These are phyloP conservation scores for Ellobium chinense DNA, from an alignment of 2,888 invertebrate genomes.

Conservation along the genomic window DNA sequence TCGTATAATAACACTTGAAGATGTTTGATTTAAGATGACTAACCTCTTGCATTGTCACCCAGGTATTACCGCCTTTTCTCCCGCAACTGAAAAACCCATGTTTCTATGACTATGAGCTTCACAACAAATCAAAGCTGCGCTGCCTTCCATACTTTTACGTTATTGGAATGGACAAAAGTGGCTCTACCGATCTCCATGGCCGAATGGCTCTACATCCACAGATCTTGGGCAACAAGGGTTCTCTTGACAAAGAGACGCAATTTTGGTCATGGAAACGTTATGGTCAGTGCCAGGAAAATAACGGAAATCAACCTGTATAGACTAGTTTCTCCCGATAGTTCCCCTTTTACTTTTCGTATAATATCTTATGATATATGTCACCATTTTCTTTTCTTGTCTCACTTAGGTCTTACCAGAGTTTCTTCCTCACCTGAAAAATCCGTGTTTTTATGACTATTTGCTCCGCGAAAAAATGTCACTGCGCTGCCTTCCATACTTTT, in stretches of 20 bases:
- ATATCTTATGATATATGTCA: too few relatives aligned
- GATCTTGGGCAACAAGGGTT: background rate
- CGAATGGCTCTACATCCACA: background rate
- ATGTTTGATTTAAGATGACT: too few relatives aligned
- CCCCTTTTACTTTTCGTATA: too few relatives aligned
- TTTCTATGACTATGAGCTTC: background rate
- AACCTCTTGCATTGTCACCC: too few relatives aligned
- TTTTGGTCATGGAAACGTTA: slow-evolving; percentile 29
- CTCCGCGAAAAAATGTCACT: background rate
- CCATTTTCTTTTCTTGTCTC: too few relatives aligned
- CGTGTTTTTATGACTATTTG: slow-evolving; percentile 18
- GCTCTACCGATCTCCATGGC: slow-evolving; percentile 32
- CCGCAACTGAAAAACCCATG: slow-evolving; percentile 28
- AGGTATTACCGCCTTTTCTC: slow-evolving; percentile 6
- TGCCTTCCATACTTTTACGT: slow-evolving; percentile 40
- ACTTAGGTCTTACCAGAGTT: slow-evolving; percentile 22
- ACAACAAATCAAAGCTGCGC: background rate
- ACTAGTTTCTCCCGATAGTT: too few relatives aligned
- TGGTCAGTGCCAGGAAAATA: too few relatives aligned
- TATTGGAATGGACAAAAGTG: slow-evolving; percentile 37
- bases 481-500: slow-evolving; percentile 35
- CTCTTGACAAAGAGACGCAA: background rate
- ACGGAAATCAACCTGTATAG: too few relatives aligned
- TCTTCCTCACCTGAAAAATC: slow-evolving; percentile 15
- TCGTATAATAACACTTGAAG: too few relatives aligned